Base-by-base conservation (phyloP, 2,797 vertebrate genomes). In the Gallinago stenura region DNA sequence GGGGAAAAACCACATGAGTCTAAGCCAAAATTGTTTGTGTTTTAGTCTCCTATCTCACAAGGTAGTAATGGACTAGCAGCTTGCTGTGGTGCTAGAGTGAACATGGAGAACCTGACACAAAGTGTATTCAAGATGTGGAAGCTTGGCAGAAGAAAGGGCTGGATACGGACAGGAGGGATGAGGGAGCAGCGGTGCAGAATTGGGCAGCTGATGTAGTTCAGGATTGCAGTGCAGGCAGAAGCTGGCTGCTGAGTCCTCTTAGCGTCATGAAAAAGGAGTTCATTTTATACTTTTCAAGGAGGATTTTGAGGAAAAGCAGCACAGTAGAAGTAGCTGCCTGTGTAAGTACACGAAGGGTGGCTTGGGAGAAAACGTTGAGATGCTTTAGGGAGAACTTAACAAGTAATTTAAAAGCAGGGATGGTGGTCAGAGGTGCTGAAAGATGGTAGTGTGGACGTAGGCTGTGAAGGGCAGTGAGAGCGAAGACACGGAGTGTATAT, bases 171-270 rank as follows among this genome's bases (percentile, higher is more conserved):
- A 45, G 24, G 31, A 1, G 1, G 22, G 50, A 45, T 9, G 11
- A 39, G 22, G 33, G 25, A 84, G 35, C 0, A 0, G 10, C 0
- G 0, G 15, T 11, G 28, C 17, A n/a, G 80, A 51, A 37, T 10
- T 54, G 58, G 37, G 78, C 58, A 41, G 58, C 17, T 71, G 61
- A 15, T 43, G 35, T 82, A 45, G 33, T 56, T 53, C 41, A 64
- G 39, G 28, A 66, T 87, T 7, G 2, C 35, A 62, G n/a, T 53
- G 17, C 50, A 50, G 50, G 18, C 53, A 61, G 51, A 57, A 75
- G 26, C 7, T 2, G 5, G 17, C 39, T 87, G 45, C 50, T 65
- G 28, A 71, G 45, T 78, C 41, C 15, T 84, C 54, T n/a, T 48
- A 35, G 17, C 22, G 21, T 70, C 1, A 5, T 14, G 31, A 60